phyloP scores from a whole-genome alignment of 2,113 vertebrate genomes.

The Chaetura pelagica region DNA sequence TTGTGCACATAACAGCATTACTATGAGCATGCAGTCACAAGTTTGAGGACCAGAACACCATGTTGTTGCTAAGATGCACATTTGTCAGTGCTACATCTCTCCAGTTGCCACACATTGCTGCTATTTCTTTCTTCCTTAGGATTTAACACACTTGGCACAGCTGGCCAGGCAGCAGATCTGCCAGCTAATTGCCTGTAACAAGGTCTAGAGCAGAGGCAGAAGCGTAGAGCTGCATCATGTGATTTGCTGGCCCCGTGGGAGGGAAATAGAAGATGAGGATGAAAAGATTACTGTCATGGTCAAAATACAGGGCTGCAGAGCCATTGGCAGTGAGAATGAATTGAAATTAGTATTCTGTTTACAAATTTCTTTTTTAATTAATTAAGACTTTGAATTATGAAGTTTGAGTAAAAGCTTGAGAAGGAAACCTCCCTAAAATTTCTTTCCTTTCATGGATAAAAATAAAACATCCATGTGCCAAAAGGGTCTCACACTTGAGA shows the following conservation, averaged over 20 bases:
- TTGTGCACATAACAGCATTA: background rate
- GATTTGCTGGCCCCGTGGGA: background rate
- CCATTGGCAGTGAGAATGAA: background rate
- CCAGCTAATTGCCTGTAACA: background rate
- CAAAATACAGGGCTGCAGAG: background rate
- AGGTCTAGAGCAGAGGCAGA: background rate
- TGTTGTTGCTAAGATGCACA: background rate
- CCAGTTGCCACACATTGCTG: background rate
- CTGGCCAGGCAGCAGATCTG: background rate
- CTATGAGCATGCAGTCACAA: background rate
- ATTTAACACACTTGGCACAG: background rate
- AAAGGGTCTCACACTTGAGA: background rate
- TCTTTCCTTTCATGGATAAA: background rate
- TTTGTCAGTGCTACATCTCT: background rate
- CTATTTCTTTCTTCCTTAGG: background rate
- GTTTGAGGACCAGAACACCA: background rate
- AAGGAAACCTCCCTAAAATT: background rate
- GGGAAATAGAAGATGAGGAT: background rate
- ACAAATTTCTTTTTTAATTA: background rate
- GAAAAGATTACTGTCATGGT: background rate
- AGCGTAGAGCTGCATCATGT: background rate
- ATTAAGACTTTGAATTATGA: background rate
- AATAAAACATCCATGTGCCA: background rate
- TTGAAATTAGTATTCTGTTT: background rate
- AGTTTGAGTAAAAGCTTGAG: background rate